phyloP scores from a whole-genome alignment of 1,140 invertebrate species.

The Trichomalopsis sarcophagae region DNA sequence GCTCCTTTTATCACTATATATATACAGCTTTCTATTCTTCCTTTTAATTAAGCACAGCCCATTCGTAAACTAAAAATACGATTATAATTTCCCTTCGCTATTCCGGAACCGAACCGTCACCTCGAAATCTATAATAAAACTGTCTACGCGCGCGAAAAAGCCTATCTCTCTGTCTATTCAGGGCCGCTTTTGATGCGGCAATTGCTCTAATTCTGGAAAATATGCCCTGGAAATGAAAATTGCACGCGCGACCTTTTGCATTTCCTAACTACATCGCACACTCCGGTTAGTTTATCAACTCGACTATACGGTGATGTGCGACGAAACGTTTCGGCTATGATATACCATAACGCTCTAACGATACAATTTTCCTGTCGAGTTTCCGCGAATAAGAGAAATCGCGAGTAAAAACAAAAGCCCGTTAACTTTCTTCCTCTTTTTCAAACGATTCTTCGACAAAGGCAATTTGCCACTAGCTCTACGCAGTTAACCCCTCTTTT shows the following conservation, averaged over 20 bases:
- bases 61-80: not conserved
- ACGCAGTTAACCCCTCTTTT: not conserved
- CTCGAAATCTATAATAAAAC: not conserved
- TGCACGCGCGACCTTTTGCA: constrained; percentile 7
- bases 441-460: not conserved
- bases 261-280: not conserved
- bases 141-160: not conserved
- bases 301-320: no score
- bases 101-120: no score
- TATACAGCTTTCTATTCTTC: no score
- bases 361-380: not conserved
- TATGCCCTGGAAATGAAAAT: constrained; percentile 7
- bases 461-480: not conserved
- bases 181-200: not conserved
- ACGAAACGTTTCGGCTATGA: no score
- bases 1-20: no score
- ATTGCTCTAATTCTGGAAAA: not conserved
- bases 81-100: not conserved
- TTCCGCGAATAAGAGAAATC: not conserved
- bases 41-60: no score
- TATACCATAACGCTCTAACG: no score
- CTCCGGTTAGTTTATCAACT: not conserved
- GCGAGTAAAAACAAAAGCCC: not conserved
- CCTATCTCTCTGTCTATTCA: not conserved
- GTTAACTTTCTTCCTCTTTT: not conserved